Conservation (phyloP, 2,113 vertebrate species). For the Colinus virginianus region DNA sequence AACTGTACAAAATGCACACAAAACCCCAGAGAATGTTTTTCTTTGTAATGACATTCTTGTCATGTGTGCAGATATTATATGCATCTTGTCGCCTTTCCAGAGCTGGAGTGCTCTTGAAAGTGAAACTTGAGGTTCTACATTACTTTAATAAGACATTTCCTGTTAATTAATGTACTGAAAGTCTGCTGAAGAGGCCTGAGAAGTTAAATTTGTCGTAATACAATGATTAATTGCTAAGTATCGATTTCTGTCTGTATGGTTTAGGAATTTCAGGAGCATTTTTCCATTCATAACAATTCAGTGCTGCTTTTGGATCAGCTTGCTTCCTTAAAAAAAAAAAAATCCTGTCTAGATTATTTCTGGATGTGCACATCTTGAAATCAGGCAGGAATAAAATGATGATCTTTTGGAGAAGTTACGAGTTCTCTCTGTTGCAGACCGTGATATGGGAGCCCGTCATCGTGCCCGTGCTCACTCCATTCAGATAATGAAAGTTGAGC, state of each 20-base stretch:
- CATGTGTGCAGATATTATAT: constrained; percentile 82
- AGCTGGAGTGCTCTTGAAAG: constrained; percentile 84
- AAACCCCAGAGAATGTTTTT: constrained; percentile 86
- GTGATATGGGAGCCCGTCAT: constrained; percentile 96
- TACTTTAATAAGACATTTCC: accelerated
- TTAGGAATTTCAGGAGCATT: neutral
- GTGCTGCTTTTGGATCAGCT: neutral
- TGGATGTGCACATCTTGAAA: accelerated
- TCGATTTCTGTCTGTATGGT: accelerated
- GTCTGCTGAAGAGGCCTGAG: neutral
- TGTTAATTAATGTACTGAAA: neutral
- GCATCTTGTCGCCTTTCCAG: constrained; percentile 90
- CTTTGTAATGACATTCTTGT: constrained; percentile 76
- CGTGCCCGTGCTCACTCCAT: constrained; percentile 94
- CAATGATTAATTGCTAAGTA: neutral
- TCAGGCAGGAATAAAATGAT: neutral
- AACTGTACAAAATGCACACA: constrained; percentile 76
- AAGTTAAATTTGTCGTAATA: neutral
- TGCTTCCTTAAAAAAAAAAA: neutral
- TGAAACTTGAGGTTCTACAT: constrained; percentile 88
- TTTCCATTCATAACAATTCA: neutral
- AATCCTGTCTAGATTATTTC: neutral
- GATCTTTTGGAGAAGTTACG: neutral
- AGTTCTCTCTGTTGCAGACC: constrained; percentile 77
- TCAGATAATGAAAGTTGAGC: constrained; percentile 98